Conservation (phyloP, 1,140 invertebrate species). For the Hetaerina americana region DNA sequence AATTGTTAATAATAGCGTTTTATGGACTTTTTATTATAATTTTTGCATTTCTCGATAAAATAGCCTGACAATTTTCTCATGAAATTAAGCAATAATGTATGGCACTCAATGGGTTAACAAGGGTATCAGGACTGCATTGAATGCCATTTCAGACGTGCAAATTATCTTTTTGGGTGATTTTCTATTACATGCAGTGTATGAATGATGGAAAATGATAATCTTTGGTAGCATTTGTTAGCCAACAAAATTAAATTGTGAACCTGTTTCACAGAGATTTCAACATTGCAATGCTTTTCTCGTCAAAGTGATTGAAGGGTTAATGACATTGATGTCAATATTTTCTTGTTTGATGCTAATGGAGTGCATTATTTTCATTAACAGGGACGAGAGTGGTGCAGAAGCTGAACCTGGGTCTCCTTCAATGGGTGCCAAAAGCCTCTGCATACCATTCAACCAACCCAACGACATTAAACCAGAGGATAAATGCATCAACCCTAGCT, state of each 20-base stretch:
- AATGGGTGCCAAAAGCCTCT: conserved; percentile 97
- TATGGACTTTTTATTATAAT: too few relatives aligned
- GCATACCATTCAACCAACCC: conserved; percentile 89
- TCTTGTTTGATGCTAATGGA: conserved; percentile 6
- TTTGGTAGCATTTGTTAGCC: too few relatives aligned
- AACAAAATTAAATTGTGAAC: conserved; percentile 1
- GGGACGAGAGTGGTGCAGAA: conserved; percentile 40
- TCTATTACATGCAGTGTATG: too few relatives aligned
- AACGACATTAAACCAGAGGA: conserved; percentile 40
- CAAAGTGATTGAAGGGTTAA: not conserved
- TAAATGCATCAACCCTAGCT: conserved; percentile 82
- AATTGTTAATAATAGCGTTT: too few relatives aligned
- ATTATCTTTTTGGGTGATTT: too few relatives aligned
- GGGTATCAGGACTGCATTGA: too few relatives aligned
- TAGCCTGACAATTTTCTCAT: too few relatives aligned
- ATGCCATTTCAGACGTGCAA: too few relatives aligned
- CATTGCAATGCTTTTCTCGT: not conserved
- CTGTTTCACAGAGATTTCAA: conserved; percentile 1
- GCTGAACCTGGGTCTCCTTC: conserved; percentile 68
- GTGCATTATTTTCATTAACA: conserved; percentile 25
- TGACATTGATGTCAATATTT: conserved; percentile 6
- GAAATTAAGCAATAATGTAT: too few relatives aligned
- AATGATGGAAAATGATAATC: too few relatives aligned
- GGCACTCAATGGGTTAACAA: too few relatives aligned
- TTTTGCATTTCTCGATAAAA: too few relatives aligned